Evolutionary conservation across 2,113 vertebrate species (phyloP), one percentile per base, ranked within the genome.

Genomic region (Heterochromis multidens): DNA sequence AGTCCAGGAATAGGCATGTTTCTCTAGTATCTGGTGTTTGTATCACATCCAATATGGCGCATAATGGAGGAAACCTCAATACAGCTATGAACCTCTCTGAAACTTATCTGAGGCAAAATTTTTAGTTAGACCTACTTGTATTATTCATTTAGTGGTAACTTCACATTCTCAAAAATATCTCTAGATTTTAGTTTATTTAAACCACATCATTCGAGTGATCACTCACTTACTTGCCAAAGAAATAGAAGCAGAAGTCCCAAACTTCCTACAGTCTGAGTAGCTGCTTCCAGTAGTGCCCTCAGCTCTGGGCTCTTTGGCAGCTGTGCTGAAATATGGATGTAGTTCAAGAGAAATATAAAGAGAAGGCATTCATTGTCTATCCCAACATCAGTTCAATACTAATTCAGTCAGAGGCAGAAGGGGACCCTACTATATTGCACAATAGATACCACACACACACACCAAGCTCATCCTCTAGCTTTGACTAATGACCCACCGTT

Each of bases 401-500:
- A 77, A 80, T 31, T 67, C 79, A 63, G 76, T n/a, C 11, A 72
- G 54, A 78, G n/a, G 60, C 76, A 87, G 61, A 49, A 61, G 35
- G 77, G 27, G 57, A 56, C 29, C 35, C 74, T 77, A 27, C 60
- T 81, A 31, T 17, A 19, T 49, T 7, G 11, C 77, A 74, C 72
- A 85, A 79, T 46, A 33, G 46, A 57, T 37, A 63, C 31, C 70
- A 57, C 61, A 78, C 59, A 21, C n/a, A 70, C 40, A 70, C 65
- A 70, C 23, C 49, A 25, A 74, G 17, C 77, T 70, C 85, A 65
- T 77, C 84, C 40, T 57, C 61, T 17, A 43, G 72, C 54, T 86
- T 80, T 93, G 86, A 90, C 59, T 90, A 83, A 93, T 82, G 67
- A 72, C 60, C 46, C 37, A 37, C 63, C 57, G 40, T 43, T 67